Conservation (phyloP, 2,888 invertebrate species). For the Drosophila atroscutellata region DNA sequence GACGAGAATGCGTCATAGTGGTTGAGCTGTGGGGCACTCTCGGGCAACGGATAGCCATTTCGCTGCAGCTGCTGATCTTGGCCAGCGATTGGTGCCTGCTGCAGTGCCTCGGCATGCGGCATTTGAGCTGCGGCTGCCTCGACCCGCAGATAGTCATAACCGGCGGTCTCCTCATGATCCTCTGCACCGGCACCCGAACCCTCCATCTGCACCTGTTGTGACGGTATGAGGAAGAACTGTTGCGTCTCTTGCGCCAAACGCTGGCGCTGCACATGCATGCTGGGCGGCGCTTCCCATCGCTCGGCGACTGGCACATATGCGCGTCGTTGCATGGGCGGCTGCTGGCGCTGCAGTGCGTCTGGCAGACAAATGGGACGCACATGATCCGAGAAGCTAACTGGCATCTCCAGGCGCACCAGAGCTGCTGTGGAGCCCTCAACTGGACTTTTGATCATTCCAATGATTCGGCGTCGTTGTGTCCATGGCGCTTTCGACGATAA, state of each 20-base stretch:
- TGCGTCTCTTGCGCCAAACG: constrained; percentile 81
- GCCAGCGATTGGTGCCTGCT: constrained; percentile 38
- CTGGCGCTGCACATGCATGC: constrained; percentile 47
- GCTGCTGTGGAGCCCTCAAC: constrained; percentile 95
- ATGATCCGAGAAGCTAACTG: constrained; percentile 91
- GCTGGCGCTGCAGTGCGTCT: constrained; percentile 85
- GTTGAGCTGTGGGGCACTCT: constrained; percentile 82
- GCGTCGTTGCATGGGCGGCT: constrained; percentile 76
- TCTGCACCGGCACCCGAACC: constrained; percentile 35
- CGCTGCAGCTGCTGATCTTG: constrained; percentile 31
- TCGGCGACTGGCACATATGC: constrained; percentile 83
- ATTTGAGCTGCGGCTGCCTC: constrained; percentile 74
- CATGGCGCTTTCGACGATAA: constrained; percentile 93
- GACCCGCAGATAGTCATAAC: constrained; percentile 63
- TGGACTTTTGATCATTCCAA: constrained; percentile 95
- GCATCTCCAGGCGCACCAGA: constrained; percentile 91
- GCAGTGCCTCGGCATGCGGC: constrained; percentile 82
- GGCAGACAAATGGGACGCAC: constrained; percentile 93
- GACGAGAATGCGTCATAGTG: constrained; percentile 64
- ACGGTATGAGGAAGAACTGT: constrained; percentile 83
- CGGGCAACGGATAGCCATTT: constrained; percentile 82
- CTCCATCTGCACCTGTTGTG: constrained; percentile 54
- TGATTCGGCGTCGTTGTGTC: constrained; percentile 93
- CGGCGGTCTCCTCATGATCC: constrained; percentile 29
- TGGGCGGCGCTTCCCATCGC: constrained; percentile 69